These are phyloP conservation scores for Rissa tridactyla DNA, from an alignment of 2,113 vertebrate genomes.

Conservation along the genomic window DNA sequence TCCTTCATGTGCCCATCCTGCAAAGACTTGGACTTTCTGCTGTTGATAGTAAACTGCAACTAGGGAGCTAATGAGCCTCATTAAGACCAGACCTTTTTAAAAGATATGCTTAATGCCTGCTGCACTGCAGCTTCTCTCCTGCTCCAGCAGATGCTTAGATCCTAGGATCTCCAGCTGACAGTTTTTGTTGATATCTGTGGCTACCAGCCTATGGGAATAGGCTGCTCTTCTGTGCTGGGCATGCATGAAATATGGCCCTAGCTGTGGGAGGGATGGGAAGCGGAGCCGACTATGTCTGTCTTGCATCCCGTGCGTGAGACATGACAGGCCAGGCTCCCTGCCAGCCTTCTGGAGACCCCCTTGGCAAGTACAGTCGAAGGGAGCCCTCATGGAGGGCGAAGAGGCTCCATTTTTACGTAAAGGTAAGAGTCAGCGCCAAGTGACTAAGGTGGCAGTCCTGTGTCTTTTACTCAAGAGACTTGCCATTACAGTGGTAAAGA, in stretches of 20 bases:
- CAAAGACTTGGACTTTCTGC: not conserved
- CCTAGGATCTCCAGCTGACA: not conserved
- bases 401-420: not conserved
- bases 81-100: not conserved
- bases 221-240: not conserved
- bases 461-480: not conserved
- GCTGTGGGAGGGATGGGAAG: not conserved
- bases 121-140: not conserved
- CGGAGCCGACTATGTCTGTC: not conserved
- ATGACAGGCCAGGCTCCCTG: not conserved
- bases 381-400: accelerated
- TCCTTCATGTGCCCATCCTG: not conserved
- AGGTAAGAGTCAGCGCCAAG: not conserved
- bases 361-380: not conserved
- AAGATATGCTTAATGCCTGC: not conserved
- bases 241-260: not conserved
- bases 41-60: not conserved
- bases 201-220: not conserved
- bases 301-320: accelerated
- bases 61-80: not conserved
- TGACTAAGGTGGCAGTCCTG: not conserved
- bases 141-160: not conserved
- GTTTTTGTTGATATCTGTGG: not conserved
- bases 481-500: not conserved
- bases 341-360: not conserved